A percentile compares a stretch with the other conserved stretches of the same genome.
These are phyloP conservation scores for Microtus richardsoni DNA, from an alignment of 2,113 vertebrate genomes.

Conservation along the genomic window DNA sequence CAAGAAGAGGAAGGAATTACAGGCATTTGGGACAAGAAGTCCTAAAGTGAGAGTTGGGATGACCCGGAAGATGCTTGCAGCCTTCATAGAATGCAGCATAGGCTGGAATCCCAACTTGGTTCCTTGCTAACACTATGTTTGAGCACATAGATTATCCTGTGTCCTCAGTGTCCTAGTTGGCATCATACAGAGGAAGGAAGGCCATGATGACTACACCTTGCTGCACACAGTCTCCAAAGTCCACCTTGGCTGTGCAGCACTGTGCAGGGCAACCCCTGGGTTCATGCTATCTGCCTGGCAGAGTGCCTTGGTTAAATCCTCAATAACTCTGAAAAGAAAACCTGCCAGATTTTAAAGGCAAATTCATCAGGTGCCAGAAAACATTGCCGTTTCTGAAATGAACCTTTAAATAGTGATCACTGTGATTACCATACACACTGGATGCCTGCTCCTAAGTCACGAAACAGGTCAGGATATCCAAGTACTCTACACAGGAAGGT, in stretches of 20 bases:
- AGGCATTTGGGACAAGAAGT: slow-evolving; percentile 5
- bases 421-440: slow-evolving; percentile 46
- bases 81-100: not conserved
- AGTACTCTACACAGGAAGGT: not conserved
- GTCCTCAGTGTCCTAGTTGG: not conserved
- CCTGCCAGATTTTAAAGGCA: slow-evolving; percentile 6
- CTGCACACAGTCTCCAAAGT: not conserved
- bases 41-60: not conserved
- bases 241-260: not conserved
- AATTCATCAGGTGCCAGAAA: slow-evolving; percentile 47
- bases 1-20: not conserved
- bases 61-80: accelerated
- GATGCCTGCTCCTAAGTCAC: slow-evolving; percentile 41
- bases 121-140: not conserved
- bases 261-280: not conserved
- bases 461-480: slow-evolving; percentile 19
- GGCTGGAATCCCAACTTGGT: not conserved
- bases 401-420: slow-evolving; percentile 48
- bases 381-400: slow-evolving; percentile 59
- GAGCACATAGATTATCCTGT: not conserved
- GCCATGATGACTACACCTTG: not conserved
- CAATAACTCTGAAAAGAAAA: slow-evolving; percentile 31
- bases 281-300: not conserved
- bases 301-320: not conserved
- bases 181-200: not conserved